Evolutionary conservation across 2,113 vertebrate species (phyloP).

Genomic region (Collichthys lucidus): DNA sequence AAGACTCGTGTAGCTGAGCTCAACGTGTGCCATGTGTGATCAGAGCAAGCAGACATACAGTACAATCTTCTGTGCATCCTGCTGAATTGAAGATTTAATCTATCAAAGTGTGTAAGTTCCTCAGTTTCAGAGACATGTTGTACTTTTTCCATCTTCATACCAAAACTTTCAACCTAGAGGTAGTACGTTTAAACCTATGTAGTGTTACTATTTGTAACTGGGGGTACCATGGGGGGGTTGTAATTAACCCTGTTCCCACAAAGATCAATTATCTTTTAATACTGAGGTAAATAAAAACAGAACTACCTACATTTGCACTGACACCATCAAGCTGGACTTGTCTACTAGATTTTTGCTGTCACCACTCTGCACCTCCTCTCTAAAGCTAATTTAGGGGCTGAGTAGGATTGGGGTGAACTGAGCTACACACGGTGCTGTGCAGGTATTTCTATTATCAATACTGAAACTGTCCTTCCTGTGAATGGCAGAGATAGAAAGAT

Average conservation of each 20-base stretch:
- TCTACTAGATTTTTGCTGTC: conserved; percentile 36
- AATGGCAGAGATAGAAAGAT: neutral
- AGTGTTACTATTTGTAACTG: neutral
- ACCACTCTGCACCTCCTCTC: conserved; percentile 1
- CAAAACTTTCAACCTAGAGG: neutral
- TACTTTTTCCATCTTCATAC: neutral
- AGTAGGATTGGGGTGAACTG: neutral
- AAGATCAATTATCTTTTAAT: neutral
- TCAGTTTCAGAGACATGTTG: neutral
- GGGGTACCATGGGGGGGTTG: neutral
- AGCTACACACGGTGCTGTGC: neutral
- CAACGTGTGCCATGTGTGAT: neutral
- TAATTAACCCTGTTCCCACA: neutral
- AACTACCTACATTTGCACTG: conserved; percentile 32
- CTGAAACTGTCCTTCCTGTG: neutral
- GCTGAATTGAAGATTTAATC: neutral
- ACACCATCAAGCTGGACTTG: neutral
- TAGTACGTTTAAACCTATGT: neutral
- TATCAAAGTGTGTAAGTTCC: neutral
- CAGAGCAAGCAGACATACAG: neutral
- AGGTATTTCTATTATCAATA: neutral
- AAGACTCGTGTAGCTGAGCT: neutral
- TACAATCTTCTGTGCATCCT: neutral
- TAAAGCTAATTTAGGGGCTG: neutral
- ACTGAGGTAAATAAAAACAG: neutral